Base-by-base conservation (phyloP, 2,888 invertebrate species). In the Xylota segnis region DNA sequence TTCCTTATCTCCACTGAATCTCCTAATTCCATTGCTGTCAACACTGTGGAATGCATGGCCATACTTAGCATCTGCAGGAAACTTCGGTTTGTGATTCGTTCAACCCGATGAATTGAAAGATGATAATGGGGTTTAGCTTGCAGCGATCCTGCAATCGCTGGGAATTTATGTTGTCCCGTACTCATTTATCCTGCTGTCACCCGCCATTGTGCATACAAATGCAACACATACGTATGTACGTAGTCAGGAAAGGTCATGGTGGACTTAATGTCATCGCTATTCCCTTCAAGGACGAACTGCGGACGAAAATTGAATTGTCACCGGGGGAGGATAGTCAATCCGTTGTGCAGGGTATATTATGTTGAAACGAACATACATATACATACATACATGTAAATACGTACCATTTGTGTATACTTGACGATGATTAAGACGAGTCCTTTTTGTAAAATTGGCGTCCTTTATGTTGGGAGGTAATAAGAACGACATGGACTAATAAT, bases 221-320 rank as follows among this genome's bases (percentile, higher is more conserved):
- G 23, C 12, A 50, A 27, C 23, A 9, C 18, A 47, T 47, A 47
- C 14, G 45, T 18, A 59, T 68, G 34, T 34, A 34, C 34, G 37
- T 37, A 37, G 7, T 59, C 59, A 32, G 70, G 54, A 54, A 70
- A 70, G 68, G 77, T 70, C 70, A 77, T 68, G 54, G 45, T 14
- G 77, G 77, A 77, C 61, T 77, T 61, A 77, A 23, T 77, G 43
- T 52, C 77, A 70, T 61, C 52, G 12, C 40, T 34, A 40, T 32
- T 37, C 43, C 16, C 10, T 16, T 58, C 52, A 43, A 59, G 43
- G 68, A 77, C 70, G 43, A 54, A 68, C 54, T 52, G 77, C 23
- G 52, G 61, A 68, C 61, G 70, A 50, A 77, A 77, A 77, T 77
- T 77, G 77, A 77, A 70, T 77, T 77, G 52, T 61, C 70, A 77